phyloP scores from a whole-genome alignment of 2,888 invertebrate genomes.

The Fragum sueziense region DNA sequence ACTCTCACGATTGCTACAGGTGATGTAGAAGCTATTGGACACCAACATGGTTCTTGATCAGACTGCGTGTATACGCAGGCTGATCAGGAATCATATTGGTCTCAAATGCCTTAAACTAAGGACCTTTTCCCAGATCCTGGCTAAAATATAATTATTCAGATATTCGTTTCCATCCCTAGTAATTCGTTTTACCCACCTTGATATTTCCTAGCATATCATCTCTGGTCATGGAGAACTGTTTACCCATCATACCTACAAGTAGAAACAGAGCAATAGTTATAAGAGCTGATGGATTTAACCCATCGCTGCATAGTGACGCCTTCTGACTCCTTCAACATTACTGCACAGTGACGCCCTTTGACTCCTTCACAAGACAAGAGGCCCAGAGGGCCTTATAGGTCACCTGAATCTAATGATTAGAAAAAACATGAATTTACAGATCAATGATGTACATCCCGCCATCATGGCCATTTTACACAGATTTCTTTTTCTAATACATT shows the following conservation, averaged over 20 bases:
- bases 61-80: too few species aligned
- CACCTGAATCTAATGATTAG: background rate
- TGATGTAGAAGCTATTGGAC: too few species aligned
- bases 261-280: background rate
- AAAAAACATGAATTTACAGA: background rate
- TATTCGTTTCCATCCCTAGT: background rate
- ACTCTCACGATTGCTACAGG: too few species aligned
- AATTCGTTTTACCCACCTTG: conserved; percentile 26
- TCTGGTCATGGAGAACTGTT: conserved; percentile 45
- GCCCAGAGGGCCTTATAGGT: background rate
- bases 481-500: too few species aligned
- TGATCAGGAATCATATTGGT: too few species aligned
- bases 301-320: background rate
- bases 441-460: too few species aligned
- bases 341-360: background rate
- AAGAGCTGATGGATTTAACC: background rate
- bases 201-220: conserved; percentile 54
- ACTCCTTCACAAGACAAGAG: background rate
- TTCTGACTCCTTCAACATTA: background rate
- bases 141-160: too few species aligned
- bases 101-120: too few species aligned
- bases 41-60: too few species aligned
- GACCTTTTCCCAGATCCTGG: too few species aligned
- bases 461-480: too few species aligned
- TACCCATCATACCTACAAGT: conserved; percentile 39